phyloP scores from a whole-genome alignment of 2,888 invertebrate species.

The Reticulitermes lucifugus region DNA sequence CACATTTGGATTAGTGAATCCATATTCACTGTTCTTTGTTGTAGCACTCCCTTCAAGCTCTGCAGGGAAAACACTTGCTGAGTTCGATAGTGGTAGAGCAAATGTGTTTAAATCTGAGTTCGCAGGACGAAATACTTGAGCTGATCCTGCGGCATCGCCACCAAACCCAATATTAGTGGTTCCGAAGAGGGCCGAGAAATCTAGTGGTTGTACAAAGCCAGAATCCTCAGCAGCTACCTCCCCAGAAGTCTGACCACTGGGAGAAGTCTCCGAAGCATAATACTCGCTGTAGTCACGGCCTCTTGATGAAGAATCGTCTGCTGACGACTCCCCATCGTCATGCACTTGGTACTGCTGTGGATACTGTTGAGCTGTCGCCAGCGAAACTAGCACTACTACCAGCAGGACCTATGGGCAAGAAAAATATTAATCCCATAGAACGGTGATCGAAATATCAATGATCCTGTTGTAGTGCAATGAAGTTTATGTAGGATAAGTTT shows the following conservation, averaged over 20 bases:
- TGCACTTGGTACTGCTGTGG: slow-evolving; percentile 50
- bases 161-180: slow-evolving; percentile 58
- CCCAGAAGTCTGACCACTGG: slow-evolving; percentile 3
- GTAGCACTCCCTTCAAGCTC: slow-evolving; percentile 51
- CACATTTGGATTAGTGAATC: slow-evolving; percentile 57
- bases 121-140: slow-evolving; percentile 55
- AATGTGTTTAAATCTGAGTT: slow-evolving; percentile 54
- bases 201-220: slow-evolving; percentile 68
- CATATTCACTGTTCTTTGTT: slow-evolving; percentile 53
- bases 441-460: no score
- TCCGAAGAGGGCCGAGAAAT: slow-evolving; percentile 69
- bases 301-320: background rate
- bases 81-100: slow-evolving; percentile 49
- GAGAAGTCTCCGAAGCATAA: slow-evolving; percentile 30
- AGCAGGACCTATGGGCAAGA: slow-evolving; percentile 6
- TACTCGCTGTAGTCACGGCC: slow-evolving; percentile 18
- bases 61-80: slow-evolving; percentile 53
- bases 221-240: slow-evolving; percentile 34
- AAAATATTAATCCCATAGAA: background rate
- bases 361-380: slow-evolving; percentile 21
- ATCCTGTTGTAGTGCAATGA: no score
- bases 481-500: no score
- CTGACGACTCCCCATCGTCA: slow-evolving; percentile 44
- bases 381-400: background rate
- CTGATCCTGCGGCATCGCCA: slow-evolving; percentile 47